These are phyloP conservation scores for Isichthys henryi DNA, from an alignment of 2,113 vertebrate species.

Conservation along the genomic window DNA sequence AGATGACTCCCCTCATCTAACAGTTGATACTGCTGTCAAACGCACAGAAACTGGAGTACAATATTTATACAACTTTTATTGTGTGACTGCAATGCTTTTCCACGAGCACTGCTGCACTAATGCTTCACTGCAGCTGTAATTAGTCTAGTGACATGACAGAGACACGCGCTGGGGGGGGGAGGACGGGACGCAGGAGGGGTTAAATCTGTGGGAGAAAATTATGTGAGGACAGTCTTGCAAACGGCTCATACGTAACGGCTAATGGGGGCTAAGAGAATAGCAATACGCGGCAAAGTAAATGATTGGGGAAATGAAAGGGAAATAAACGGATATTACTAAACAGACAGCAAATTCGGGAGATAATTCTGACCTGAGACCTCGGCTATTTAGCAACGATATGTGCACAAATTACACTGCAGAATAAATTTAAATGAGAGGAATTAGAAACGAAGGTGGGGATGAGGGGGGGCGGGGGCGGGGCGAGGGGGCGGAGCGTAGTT, in stretches of 20 bases:
- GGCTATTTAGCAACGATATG: conserved; percentile 52
- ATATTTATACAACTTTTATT: conserved; percentile 1
- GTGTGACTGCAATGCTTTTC: not conserved
- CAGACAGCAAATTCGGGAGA: not conserved
- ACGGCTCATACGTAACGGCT: not conserved
- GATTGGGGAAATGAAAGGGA: not conserved
- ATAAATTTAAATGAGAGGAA: conserved; percentile 30
- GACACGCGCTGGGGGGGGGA: not conserved
- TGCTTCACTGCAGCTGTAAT: not conserved
- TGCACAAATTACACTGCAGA: conserved; percentile 42
- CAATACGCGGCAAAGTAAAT: not conserved
- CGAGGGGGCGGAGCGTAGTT: not conserved
- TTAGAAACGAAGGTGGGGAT: conserved; percentile 11
- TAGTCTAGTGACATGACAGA: not conserved
- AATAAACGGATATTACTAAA: not conserved
- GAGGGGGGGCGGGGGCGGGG: not conserved
- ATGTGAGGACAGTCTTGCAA: not conserved
- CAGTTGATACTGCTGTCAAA: not conserved
- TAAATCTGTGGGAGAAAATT: not conserved
- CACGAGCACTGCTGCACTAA: not conserved
- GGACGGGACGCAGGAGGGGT: not conserved
- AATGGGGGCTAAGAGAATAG: not conserved
- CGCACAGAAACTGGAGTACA: not conserved
- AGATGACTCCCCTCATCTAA: not conserved
- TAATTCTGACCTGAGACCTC: conserved; percentile 33